Evolutionary conservation across 2,888 invertebrate species (phyloP), one percentile per base, ranked within the genome.

Genomic region (Drosophila phalerata): DNA sequence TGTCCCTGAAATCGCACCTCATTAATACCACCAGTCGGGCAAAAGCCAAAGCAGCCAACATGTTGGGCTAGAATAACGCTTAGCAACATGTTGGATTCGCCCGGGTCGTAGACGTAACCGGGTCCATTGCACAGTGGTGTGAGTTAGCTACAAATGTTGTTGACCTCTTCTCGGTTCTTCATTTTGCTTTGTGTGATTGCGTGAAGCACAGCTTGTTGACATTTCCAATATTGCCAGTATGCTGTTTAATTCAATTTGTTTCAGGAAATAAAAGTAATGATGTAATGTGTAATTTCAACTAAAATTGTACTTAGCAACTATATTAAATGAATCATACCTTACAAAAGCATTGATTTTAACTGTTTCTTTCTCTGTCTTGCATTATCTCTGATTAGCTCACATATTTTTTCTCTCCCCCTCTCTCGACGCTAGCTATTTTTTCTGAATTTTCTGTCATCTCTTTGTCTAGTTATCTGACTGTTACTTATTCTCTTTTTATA

Each of bases 61-160:
- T 86, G 87, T 82, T 85, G 68, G 32, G 58, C 65, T 53, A 61
- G 25, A 51, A 37, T 13, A 17, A 38, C 6, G 32, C 64, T 42
- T 30, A 6, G 56, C 80, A 81, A 81, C 81, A 83, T 81, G 86
- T 81, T 81, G 76, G 83, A 57, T 52, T 63, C n/a, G 48, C 57
- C 77, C 69, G 74, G 76, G 62, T 42, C 47, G 13, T 40, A 17
- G 8, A 32, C 42, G 45, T 51, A 30, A 30, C 17, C 17, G 28
- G 8, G 17, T 10, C n/a, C 62, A 47, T 1, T 42, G 30, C 57
- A 49, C 73, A 65, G 42, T 51, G 69, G 45, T 17, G 9, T 43
- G 56, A 48, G 38, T 8, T 30, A 11, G 25, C 25, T n/a, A 6
- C n/a, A 15, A 34, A 25, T 47, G 55, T 42, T 55, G 43, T 43